Evolutionary conservation across 2,888 invertebrate species (phyloP).

Genomic region (Caenorhabditis wallacei): DNA sequence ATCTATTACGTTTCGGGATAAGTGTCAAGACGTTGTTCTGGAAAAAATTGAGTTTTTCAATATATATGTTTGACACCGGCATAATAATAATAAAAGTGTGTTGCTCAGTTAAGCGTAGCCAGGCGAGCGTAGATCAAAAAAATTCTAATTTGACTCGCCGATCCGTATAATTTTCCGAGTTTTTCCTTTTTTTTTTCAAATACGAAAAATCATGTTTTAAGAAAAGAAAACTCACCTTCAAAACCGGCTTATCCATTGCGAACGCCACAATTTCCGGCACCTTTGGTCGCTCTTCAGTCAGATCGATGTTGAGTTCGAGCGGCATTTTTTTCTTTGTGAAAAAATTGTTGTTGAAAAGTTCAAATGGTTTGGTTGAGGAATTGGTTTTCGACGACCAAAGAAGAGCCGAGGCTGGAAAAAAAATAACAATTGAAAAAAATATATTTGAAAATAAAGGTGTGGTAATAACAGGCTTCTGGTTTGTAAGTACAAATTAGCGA

Average conservation of each 20-base stretch:
- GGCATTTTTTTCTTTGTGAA: constrained; percentile 32
- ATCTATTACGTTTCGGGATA: constrained; percentile 75
- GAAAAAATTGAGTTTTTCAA: background rate
- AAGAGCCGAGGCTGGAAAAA: constrained; percentile 67
- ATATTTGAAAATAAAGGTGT: no score
- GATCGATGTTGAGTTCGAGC: constrained; percentile 55
- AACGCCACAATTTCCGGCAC: constrained; percentile 58
- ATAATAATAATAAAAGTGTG: no score
- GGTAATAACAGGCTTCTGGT: no score
- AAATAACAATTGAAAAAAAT: background rate
- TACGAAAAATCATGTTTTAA: background rate
- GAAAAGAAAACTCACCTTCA: constrained; percentile 49
- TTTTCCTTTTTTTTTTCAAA: background rate
- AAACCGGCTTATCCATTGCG: constrained; percentile 41
- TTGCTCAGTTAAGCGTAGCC: background rate
- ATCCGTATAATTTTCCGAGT: background rate
- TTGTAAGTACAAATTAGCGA: no score
- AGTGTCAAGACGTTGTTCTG: constrained; percentile 69
- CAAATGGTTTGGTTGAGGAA: constrained; percentile 1
- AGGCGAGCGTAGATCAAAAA: background rate
- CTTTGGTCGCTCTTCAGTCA: constrained; percentile 62
- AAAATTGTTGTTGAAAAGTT: constrained; percentile 12
- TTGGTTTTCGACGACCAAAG: constrained; percentile 51
- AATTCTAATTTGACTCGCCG: background rate
- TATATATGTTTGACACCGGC: no score